Percentiles rank a stretch among this genome's conserved stretches.
Conservation (phyloP, 1,140 invertebrate species). For the Zeugodacus cucurbitae region DNA sequence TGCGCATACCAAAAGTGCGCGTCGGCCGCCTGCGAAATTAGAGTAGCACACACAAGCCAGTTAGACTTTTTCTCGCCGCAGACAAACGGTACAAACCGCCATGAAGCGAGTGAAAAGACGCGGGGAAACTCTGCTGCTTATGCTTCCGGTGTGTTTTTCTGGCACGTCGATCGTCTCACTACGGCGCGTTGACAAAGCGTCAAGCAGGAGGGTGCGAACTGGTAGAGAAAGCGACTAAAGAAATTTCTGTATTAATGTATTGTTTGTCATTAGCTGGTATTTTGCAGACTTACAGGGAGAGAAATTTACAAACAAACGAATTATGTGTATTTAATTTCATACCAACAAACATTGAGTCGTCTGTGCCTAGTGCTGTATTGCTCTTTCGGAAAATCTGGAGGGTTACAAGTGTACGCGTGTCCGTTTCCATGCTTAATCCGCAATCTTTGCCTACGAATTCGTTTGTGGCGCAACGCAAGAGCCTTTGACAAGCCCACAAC, state of each 20-base stretch:
- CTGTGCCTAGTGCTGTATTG: background rate
- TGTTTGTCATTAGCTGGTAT: conserved; percentile 11
- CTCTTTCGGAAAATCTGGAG: background rate
- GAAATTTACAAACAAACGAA: background rate
- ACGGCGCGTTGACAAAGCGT: background rate
- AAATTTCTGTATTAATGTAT: conserved; percentile 2
- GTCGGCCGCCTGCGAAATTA: background rate
- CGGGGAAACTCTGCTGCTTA: background rate
- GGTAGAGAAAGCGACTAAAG: background rate
- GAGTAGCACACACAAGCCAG: background rate
- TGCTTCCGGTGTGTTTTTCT: background rate
- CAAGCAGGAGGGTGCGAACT: background rate
- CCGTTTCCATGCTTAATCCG: background rate
- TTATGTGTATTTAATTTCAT: background rate
- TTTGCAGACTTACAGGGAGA: background rate
- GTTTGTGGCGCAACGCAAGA: background rate
- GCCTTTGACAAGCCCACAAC: background rate
- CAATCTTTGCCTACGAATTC: conserved; percentile 23
- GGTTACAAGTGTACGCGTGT: background rate
- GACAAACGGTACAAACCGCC: background rate
- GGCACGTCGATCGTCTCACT: background rate
- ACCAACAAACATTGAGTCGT: background rate
- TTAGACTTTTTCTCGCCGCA: background rate
- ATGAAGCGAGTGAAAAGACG: background rate
- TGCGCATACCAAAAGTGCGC: background rate